Percentiles rank a stretch among this genome's conserved stretches.
phyloP scores from a whole-genome alignment of 2,888 invertebrate genomes.

The Pammene aurita region DNA sequence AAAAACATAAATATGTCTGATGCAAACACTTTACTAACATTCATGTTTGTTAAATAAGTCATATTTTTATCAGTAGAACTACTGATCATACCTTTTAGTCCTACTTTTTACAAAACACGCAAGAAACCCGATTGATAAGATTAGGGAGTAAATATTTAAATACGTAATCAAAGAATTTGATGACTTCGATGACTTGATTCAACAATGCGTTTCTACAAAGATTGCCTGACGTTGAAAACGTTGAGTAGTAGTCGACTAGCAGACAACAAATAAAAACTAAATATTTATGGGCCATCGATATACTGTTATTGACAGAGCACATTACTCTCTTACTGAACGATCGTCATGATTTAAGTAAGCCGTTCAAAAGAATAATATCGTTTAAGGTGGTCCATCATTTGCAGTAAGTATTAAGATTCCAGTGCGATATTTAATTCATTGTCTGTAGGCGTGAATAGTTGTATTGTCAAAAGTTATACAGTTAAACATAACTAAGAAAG shows the following conservation, averaged over 20 bases:
- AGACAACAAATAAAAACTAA: conserved; percentile 66
- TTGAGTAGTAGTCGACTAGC: conserved; percentile 54
- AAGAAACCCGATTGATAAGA: too few relatives aligned
- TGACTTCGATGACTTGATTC: conserved; percentile 11
- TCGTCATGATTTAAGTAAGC: conserved; percentile 23
- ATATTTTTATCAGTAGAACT: too few relatives aligned
- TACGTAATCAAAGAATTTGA: conserved; percentile 21
- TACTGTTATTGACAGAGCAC: conserved; percentile 54
- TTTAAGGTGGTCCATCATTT: conserved; percentile 23
- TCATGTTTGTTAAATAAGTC: too few relatives aligned
- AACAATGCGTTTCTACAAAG: conserved; percentile 44
- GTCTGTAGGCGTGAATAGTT: background rate
- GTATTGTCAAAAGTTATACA: background rate
- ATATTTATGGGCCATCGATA: conserved; percentile 64
- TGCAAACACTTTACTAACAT: too few relatives aligned
- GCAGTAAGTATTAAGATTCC: background rate
- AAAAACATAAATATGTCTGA: too few relatives aligned
- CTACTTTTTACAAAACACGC: background rate
- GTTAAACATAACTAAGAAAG: conserved; percentile 10
- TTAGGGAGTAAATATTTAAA: background rate
- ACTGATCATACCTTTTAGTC: too few relatives aligned
- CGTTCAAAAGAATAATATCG: conserved; percentile 19
- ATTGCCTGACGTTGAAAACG: conserved; percentile 70
- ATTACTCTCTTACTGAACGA: conserved; percentile 51
- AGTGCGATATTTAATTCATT: background rate